A percentile compares a stretch with the other conserved stretches of the same genome.
Conservation (phyloP, 2,113 vertebrate species). For the Nanger granti region DNA sequence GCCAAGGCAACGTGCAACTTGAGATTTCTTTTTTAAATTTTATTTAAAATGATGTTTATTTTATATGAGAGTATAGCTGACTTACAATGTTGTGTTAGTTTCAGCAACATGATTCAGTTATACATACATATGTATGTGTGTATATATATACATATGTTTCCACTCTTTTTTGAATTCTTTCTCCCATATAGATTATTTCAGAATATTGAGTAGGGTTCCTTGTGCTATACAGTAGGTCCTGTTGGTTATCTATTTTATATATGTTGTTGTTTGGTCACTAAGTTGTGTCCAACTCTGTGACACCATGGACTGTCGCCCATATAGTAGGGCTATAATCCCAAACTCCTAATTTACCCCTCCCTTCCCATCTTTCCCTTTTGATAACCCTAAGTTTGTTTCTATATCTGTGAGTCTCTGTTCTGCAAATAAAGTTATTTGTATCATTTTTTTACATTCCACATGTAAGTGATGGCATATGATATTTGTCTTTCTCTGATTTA, state of each 20-base stretch:
- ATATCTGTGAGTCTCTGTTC: not conserved
- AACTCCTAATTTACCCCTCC: not conserved
- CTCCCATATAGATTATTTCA: not conserved
- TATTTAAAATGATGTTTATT: not conserved
- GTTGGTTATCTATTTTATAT: not conserved
- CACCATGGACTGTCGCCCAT: not conserved
- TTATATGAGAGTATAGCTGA: not conserved
- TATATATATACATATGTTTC: not conserved
- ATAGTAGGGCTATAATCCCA: not conserved
- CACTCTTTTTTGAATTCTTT: not conserved
- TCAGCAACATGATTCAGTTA: not conserved
- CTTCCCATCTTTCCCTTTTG: not conserved
- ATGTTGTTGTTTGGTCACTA: not conserved
- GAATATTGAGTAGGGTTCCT: not conserved
- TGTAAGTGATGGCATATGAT: not conserved
- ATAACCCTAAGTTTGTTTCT: not conserved
- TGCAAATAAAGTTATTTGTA: not conserved
- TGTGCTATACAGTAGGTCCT: not conserved
- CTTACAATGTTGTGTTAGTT: not conserved
- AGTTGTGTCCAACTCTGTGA: not conserved
- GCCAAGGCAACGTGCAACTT: not conserved
- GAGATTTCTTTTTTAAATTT: not conserved
- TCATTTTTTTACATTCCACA: not conserved
- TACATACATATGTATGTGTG: not conserved
- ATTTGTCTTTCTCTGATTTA: not conserved